These are phyloP conservation scores for Drosophila yakuba DNA, from an alignment of 1,140 invertebrate genomes.

Conservation along the genomic window DNA sequence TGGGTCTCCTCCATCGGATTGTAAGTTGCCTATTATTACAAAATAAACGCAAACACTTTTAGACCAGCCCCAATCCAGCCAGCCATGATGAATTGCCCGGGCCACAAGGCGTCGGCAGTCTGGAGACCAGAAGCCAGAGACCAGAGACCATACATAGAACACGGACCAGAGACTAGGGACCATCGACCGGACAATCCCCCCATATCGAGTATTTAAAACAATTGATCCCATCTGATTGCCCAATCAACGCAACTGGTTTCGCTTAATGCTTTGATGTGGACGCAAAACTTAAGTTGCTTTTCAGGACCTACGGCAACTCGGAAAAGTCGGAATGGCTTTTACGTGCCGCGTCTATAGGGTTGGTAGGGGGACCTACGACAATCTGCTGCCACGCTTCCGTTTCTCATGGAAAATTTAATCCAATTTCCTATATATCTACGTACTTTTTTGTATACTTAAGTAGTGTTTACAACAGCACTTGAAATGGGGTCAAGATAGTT, in stretches of 20 bases:
- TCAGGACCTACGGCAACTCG: conserved; percentile 45
- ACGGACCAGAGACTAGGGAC: conserved; percentile 31
- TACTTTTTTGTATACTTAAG: conserved; percentile 18
- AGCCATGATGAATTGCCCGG: conserved; percentile 45
- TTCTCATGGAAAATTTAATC: conserved; percentile 18
- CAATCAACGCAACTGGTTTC: conserved; percentile 16
- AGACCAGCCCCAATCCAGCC: conserved; percentile 16
- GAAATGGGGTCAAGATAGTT: conserved; percentile 55
- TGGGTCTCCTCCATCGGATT: conserved; percentile 64
- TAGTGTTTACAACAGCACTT: conserved; percentile 48
- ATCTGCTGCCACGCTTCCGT: conserved; percentile 14
- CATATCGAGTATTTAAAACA: conserved; percentile 6
- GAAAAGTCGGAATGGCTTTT: conserved; percentile 8
- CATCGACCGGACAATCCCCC: conserved; percentile 29
- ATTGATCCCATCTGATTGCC: conserved; percentile 47
- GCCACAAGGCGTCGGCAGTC: background rate
- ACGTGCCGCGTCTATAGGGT: background rate
- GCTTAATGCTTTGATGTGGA: conserved; percentile 36
- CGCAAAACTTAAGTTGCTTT: conserved; percentile 15
- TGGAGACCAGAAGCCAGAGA: conserved; percentile 2
- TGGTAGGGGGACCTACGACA: conserved; percentile 36
- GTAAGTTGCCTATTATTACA: conserved; percentile 46
- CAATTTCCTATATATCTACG: conserved; percentile 1
- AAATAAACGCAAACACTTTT: conserved; percentile 48
- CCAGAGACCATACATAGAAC: conserved; percentile 4